Conservation (phyloP, 2,797 vertebrate species). For the Anguilla obscura region DNA sequence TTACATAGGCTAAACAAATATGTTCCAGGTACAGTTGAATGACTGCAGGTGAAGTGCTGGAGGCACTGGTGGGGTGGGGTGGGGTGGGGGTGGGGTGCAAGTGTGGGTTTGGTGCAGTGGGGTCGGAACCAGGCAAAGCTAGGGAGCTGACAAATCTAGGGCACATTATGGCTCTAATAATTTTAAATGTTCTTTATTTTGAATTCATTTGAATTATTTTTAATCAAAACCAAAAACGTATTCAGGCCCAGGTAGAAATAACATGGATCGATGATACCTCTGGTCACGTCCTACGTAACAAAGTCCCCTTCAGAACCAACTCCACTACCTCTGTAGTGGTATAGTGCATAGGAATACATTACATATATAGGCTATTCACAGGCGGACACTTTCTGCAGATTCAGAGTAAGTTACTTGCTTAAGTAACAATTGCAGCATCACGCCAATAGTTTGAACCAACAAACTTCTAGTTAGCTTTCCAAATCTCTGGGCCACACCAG, state of each 20-base stretch:
- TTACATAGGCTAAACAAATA: constrained; percentile 56
- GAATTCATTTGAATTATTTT: neutral
- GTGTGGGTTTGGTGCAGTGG: constrained; percentile 42
- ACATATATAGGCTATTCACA: no score
- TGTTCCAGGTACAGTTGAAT: constrained; percentile 56
- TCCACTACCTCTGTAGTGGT: no score
- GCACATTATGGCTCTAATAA: no score
- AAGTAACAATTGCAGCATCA: no score
- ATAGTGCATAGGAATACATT: no score
- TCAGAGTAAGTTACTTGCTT: no score
- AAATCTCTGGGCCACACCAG: no score
- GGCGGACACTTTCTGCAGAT: no score
- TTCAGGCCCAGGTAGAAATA: neutral
- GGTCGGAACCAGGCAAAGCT: constrained; percentile 25
- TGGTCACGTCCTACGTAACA: neutral
- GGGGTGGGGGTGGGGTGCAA: constrained; percentile 30
- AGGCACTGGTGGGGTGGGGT: constrained; percentile 50
- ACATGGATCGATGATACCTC: neutral
- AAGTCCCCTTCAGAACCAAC: neutral
- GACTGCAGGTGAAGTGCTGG: constrained; percentile 70
- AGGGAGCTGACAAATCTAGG: no score
- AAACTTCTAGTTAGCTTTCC: no score
- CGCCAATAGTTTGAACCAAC: no score
- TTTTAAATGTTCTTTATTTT: no score
- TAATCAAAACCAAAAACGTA: neutral